These are phyloP conservation scores for Coccyzus lansbergi DNA, from an alignment of 2,797 vertebrate genomes.

Conservation along the genomic window DNA sequence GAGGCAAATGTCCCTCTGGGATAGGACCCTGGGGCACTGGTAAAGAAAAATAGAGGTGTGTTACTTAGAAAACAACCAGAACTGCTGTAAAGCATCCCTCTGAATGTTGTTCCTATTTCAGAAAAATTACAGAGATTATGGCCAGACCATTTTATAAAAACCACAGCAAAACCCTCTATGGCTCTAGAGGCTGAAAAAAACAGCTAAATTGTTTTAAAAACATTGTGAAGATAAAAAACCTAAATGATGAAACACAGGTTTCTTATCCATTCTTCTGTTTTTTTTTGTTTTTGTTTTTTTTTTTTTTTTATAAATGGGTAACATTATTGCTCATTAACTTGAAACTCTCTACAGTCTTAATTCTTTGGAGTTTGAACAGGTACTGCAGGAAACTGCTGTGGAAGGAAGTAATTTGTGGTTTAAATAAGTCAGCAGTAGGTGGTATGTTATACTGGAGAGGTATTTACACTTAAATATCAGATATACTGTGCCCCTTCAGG, in stretches of 20 bases:
- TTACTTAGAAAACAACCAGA: background rate
- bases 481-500: background rate
- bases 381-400: conserved; percentile 4
- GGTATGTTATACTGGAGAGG: background rate
- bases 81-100: background rate
- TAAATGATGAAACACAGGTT: background rate
- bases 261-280: background rate
- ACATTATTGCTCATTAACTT: background rate
- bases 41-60: background rate
- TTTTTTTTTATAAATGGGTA: background rate
- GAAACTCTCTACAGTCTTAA: background rate
- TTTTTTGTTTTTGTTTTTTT: conserved; percentile 6
- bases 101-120: background rate
- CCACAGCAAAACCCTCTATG: background rate
- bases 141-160: background rate
- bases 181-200: background rate
- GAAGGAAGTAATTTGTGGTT: conserved; percentile 28
- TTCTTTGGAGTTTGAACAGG: background rate
- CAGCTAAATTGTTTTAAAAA: background rate
- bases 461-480: background rate
- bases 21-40: conserved; percentile 67
- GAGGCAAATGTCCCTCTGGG: conserved; percentile 77
- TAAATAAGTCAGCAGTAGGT: conserved; percentile 6
- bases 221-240: background rate
- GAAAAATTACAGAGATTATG: background rate